These are phyloP conservation scores for Pseudopipra pipra DNA, from an alignment of 2,113 vertebrate species.

Conservation along the genomic window DNA sequence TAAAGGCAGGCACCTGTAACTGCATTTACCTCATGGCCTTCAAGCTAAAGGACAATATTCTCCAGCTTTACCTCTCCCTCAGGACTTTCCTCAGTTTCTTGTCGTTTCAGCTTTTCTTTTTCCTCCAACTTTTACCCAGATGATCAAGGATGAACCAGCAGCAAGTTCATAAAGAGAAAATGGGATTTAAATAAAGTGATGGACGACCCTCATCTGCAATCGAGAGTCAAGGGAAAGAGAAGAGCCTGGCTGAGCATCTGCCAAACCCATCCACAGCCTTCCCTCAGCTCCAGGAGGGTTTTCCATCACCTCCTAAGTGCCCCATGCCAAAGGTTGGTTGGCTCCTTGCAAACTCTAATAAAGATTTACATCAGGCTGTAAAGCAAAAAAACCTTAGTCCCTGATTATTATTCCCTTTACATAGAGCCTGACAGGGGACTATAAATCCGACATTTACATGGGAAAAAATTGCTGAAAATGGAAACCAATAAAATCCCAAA, in stretches of 20 bases:
- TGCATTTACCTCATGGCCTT: not conserved
- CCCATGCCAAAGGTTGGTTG: not conserved
- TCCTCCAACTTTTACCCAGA: fast-evolving
- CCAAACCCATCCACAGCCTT: not conserved
- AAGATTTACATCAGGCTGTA: not conserved
- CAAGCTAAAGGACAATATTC: not conserved
- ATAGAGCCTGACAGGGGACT: not conserved
- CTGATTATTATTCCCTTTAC: not conserved
- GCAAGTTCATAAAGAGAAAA: not conserved
- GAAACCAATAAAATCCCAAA: not conserved
- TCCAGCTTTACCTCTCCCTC: not conserved
- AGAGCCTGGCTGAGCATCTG: not conserved
- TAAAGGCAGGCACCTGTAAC: not conserved
- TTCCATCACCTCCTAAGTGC: not conserved
- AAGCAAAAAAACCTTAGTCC: not conserved
- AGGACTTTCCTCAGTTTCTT: not conserved
- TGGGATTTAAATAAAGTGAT: not conserved
- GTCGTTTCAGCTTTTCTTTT: not conserved
- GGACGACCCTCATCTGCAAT: fast-evolving
- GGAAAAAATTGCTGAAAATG: not conserved
- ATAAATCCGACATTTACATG: not conserved
- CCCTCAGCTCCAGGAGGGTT: not conserved
- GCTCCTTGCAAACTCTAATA: not conserved
- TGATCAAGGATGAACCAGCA: not conserved
- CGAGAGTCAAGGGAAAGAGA: not conserved